phyloP scores from a whole-genome alignment of 2,113 vertebrate species.

The Melanerpes aurifrons region DNA sequence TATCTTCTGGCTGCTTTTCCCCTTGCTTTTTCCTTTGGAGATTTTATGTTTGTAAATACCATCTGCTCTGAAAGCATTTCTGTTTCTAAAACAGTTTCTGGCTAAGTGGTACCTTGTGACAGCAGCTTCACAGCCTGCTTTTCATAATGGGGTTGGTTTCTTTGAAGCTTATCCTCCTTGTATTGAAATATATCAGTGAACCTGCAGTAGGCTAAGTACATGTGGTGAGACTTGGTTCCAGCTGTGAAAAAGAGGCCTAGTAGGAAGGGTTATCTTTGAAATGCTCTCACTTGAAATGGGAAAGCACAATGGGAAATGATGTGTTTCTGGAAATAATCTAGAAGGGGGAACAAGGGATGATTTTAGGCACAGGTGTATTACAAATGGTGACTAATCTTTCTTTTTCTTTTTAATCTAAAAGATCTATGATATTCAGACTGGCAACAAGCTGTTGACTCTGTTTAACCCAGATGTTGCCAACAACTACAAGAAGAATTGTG shows the following conservation, averaged over 20 bases:
- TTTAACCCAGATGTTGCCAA: conserved; percentile 99
- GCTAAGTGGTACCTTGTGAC: neutral
- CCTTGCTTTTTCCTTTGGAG: neutral
- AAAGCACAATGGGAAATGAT: neutral
- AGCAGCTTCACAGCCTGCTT: neutral
- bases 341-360: neutral
- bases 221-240: neutral
- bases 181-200: neutral
- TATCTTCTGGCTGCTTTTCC: neutral
- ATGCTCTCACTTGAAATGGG: neutral
- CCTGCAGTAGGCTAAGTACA: neutral
- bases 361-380: neutral
- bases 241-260: neutral
- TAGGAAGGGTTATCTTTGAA: neutral
- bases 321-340: neutral
- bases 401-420: conserved; percentile 75
- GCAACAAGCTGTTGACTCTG: conserved; percentile 95
- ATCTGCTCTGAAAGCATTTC: neutral
- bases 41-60: conserved; percentile 23
- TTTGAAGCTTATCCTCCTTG: neutral
- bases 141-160: neutral
- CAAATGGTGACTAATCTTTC: conserved; percentile 71
- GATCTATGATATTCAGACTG: conserved; percentile 99
- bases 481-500: conserved; percentile 99
- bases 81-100: neutral